Evolutionary conservation across 1,140 invertebrate genomes (phyloP).

Genomic region (Wiebesia pumilae): DNA sequence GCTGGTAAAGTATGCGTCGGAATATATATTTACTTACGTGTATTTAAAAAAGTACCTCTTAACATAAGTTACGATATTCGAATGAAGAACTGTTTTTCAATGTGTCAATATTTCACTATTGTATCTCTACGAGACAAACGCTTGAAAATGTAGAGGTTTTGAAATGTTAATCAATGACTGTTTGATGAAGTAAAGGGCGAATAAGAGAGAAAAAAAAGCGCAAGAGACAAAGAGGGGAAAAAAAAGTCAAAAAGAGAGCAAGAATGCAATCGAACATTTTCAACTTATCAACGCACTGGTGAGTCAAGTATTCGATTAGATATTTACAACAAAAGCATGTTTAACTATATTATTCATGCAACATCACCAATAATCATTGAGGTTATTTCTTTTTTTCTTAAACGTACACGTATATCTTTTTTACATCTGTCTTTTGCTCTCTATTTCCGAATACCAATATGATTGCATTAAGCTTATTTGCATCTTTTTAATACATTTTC

Average conservation of each 20-base stretch:
- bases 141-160: constrained; percentile 12
- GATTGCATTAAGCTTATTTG: neutral
- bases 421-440: neutral
- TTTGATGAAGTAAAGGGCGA: neutral
- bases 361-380: neutral
- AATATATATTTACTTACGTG: neutral
- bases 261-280: constrained; percentile 29
- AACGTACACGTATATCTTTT: neutral
- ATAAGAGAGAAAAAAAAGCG: neutral
- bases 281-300: constrained; percentile 36
- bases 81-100: neutral
- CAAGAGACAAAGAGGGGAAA: neutral
- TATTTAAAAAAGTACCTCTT: neutral
- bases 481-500: neutral
- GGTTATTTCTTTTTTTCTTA: constrained; percentile 19
- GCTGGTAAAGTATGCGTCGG: too few species aligned
- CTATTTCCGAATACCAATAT: neutral
- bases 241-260: neutral
- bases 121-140: neutral
- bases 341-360: neutral
- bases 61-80: neutral
- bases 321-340: neutral
- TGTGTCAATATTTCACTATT: neutral
- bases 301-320: constrained; percentile 24
- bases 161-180: constrained; percentile 15